These are phyloP conservation scores for Pocillopora damicornis DNA, from an alignment of 64 coral and sea anemone species.

Conservation along the genomic window DNA sequence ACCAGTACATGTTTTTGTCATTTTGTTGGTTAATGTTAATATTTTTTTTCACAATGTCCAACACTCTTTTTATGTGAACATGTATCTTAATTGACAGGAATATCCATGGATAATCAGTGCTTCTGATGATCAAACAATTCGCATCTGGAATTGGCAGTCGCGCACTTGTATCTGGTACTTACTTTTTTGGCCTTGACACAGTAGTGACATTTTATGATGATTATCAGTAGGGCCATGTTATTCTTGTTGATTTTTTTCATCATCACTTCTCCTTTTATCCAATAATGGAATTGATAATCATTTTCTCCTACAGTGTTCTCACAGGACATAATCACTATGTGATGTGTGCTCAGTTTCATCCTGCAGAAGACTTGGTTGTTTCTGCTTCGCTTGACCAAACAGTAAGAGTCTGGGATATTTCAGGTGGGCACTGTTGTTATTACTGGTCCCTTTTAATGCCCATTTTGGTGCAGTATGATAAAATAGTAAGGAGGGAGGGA, in stretches of 20 bases:
- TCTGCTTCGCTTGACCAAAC: slow-evolving; percentile 98
- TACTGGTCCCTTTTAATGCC: too few species aligned
- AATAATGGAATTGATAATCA: neutral
- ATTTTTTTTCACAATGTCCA: too few species aligned
- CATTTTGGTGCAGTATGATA: too few species aligned
- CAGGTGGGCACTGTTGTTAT: slow-evolving; percentile 31
- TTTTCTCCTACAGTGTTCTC: slow-evolving; percentile 61
- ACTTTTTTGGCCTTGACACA: neutral
- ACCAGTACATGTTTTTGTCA: neutral
- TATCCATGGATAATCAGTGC: slow-evolving; percentile 99
- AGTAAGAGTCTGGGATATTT: slow-evolving; percentile 98
- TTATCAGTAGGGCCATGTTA: too few species aligned
- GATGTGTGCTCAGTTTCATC: slow-evolving; percentile 98
- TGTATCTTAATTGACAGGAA: slow-evolving; percentile 51
- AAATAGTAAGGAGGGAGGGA: too few species aligned
- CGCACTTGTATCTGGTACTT: slow-evolving; percentile 94
- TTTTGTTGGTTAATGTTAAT: too few species aligned
- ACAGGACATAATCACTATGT: slow-evolving; percentile 99
- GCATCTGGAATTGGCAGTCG: slow-evolving; percentile 99
- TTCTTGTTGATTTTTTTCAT: neutral
- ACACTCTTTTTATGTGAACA: too few species aligned
- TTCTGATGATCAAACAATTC: slow-evolving; percentile 98
- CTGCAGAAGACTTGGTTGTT: slow-evolving; percentile 87
- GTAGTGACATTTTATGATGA: too few species aligned
- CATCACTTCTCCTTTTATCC: neutral